Conservation (phyloP, 2,113 vertebrate species). For the Craseonycteris thonglongyai region DNA sequence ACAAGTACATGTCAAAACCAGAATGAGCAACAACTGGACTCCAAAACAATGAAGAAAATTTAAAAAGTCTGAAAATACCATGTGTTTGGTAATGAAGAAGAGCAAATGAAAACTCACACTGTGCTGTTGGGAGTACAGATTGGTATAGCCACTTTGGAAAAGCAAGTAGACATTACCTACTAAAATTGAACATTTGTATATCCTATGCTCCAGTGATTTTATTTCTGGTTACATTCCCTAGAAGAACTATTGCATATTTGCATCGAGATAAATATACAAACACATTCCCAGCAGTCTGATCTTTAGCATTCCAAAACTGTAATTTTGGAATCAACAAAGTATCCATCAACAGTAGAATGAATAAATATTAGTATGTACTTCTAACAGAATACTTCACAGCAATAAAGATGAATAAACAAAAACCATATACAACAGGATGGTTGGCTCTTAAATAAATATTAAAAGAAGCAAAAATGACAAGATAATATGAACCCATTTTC, state of each 20-base stretch:
- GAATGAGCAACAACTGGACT: background rate
- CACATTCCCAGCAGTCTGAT: background rate
- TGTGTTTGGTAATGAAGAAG: background rate
- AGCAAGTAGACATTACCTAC: background rate
- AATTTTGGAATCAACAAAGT: background rate
- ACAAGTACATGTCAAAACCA: background rate
- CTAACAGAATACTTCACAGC: background rate
- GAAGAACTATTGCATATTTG: background rate
- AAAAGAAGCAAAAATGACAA: background rate
- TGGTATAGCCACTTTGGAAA: background rate
- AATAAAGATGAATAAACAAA: background rate
- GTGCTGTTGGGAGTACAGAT: background rate
- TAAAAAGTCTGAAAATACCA: background rate
- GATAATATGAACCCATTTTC: background rate
- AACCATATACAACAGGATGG: background rate
- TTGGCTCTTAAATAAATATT: background rate
- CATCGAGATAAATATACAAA: background rate
- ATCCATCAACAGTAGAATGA: background rate
- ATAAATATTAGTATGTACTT: background rate
- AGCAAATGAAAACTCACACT: background rate
- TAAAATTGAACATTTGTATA: background rate
- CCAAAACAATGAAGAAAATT: background rate
- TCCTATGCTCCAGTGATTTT: background rate
- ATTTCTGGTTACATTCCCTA: background rate
- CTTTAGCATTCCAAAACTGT: background rate